Percentiles rank a stretch among this genome's conserved stretches.
Evolutionary conservation across 2,113 vertebrate genomes (phyloP).

Genomic region (Nannospalax galili): DNA sequence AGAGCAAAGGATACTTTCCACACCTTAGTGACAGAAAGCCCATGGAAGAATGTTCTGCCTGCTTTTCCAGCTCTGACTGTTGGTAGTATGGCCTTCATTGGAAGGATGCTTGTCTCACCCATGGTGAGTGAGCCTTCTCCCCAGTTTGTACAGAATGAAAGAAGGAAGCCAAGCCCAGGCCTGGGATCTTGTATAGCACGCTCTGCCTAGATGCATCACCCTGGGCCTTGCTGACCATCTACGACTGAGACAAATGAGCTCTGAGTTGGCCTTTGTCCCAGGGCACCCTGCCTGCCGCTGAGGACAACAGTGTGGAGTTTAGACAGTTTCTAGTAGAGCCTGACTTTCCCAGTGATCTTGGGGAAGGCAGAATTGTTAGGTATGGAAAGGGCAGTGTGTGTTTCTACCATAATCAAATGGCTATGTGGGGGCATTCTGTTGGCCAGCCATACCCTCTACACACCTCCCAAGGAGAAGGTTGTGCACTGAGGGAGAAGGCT

Average conservation of each 20-base stretch:
- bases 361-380: neutral
- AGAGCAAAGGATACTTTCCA: neutral
- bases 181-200: neutral
- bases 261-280: neutral
- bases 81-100: rapidly evolving
- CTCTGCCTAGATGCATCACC: neutral
- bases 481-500: neutral
- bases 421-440: neutral
- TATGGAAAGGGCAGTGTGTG: neutral
- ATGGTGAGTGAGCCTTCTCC: neutral
- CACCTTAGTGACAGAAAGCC: neutral
- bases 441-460: neutral
- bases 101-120: neutral
- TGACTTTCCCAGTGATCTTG: neutral
- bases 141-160: neutral
- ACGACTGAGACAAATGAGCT: neutral
- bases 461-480: neutral
- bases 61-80: neutral
- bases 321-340: neutral
- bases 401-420: neutral
- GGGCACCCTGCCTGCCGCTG: too few species aligned
- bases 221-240: neutral
- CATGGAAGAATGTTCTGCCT: neutral
- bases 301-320: neutral
- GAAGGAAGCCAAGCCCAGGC: neutral